phyloP scores from a whole-genome alignment of 2,888 invertebrate species.

The Geotrupes spiniger region DNA sequence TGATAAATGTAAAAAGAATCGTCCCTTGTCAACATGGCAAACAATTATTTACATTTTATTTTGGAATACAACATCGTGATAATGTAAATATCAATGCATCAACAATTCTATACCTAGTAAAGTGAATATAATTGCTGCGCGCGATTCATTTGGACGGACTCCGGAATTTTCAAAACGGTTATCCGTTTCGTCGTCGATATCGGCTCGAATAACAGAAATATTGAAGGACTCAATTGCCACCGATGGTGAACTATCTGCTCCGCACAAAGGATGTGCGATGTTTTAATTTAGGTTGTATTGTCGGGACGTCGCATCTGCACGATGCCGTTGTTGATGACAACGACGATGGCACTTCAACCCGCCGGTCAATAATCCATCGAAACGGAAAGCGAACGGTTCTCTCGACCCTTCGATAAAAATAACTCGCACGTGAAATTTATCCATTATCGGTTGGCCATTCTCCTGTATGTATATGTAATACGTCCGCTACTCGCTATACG shows the following conservation, averaged over 20 bases:
- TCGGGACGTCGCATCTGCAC: constrained; percentile 7
- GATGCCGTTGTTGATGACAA: constrained; percentile 1
- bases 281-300: constrained; percentile 7
- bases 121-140: too few relatives aligned
- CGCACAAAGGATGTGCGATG: background rate
- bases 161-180: background rate
- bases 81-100: too few relatives aligned
- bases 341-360: constrained; percentile 16
- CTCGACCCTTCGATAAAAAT: constrained; percentile 25
- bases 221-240: background rate
- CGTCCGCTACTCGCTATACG: too few relatives aligned
- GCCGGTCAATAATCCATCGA: constrained; percentile 29
- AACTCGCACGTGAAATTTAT: constrained; percentile 26
- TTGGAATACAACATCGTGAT: too few relatives aligned
- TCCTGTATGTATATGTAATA: constrained; percentile 4
- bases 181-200: background rate
- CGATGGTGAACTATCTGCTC: background rate
- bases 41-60: too few relatives aligned
- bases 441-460: constrained; percentile 14
- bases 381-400: constrained; percentile 28
- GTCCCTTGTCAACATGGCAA: too few relatives aligned
- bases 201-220: background rate
- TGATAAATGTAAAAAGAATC: too few relatives aligned
- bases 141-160: too few relatives aligned
- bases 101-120: too few relatives aligned